phyloP scores from a whole-genome alignment of 2,113 vertebrate genomes.

The Upupa epops region DNA sequence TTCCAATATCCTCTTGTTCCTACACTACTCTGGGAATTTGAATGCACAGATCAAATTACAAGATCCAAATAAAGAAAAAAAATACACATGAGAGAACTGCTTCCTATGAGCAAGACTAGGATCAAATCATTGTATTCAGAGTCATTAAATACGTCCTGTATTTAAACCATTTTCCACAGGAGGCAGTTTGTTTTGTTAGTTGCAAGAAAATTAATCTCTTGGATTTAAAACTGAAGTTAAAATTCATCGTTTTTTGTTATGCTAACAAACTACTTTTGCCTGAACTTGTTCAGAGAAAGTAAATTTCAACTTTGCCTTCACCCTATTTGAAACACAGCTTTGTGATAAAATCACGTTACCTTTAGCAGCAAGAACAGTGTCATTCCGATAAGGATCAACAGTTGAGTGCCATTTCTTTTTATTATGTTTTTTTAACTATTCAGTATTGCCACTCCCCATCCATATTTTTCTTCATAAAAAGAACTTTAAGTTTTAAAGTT shows the following conservation, averaged over 20 bases:
- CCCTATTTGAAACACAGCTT: neutral
- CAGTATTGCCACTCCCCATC: neutral
- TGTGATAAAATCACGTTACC: neutral
- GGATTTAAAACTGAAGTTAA: neutral
- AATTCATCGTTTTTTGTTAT: neutral
- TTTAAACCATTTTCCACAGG: neutral
- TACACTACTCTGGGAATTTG: neutral
- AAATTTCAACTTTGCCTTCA: slow-evolving; percentile 2
- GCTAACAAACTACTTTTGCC: neutral
- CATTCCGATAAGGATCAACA: neutral
- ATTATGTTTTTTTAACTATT: neutral
- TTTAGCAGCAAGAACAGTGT: neutral
- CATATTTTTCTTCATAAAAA: slow-evolving; percentile 4
- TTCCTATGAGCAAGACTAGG: neutral
- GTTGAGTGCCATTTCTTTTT: neutral
- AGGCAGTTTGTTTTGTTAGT: neutral
- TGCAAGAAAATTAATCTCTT: neutral
- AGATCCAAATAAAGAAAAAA: neutral
- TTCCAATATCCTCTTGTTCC: neutral
- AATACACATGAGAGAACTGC: neutral
- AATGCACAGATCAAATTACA: neutral
- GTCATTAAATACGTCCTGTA: neutral
- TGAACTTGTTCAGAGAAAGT: neutral
- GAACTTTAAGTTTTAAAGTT: too few relatives aligned
- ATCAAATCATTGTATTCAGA: neutral